Percentiles rank a stretch among this genome's conserved stretches.
phyloP scores from a whole-genome alignment of 1,140 invertebrate genomes.

The Polypedilum pembai region DNA sequence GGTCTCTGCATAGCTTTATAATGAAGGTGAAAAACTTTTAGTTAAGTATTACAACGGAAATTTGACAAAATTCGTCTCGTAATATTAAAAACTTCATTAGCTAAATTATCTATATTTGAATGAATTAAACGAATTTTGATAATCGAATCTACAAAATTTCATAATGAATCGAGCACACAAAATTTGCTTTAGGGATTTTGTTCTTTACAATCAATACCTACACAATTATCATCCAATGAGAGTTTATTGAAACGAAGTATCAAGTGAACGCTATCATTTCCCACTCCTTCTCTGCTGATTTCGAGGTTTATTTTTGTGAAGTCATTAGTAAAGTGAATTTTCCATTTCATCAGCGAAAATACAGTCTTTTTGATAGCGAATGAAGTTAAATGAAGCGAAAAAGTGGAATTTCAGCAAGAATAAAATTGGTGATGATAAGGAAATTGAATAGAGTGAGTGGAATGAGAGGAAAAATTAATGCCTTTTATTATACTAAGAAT shows the following conservation, averaged over 20 bases:
- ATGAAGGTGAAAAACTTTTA: too few relatives aligned
- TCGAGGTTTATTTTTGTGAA: neutral
- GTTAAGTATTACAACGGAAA: too few relatives aligned
- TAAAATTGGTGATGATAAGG: neutral
- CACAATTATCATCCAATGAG: neutral
- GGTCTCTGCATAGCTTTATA: too few relatives aligned
- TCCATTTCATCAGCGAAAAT: neutral
- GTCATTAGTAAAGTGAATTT: neutral
- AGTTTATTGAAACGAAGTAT: neutral
- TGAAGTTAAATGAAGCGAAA: neutral
- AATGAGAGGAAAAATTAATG: too few relatives aligned
- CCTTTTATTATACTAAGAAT: too few relatives aligned
- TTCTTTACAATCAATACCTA: neutral
- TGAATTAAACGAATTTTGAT: too few relatives aligned
- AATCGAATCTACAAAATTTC: too few relatives aligned
- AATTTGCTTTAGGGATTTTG: neutral
- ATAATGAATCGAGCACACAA: too few relatives aligned
- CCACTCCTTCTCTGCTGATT: neutral
- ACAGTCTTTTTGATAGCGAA: neutral
- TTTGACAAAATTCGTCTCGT: too few relatives aligned
- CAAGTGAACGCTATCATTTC: neutral
- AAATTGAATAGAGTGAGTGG: neutral
- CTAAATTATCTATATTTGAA: too few relatives aligned
- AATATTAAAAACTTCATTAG: too few relatives aligned
- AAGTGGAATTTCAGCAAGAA: neutral